Evolutionary conservation across 2,797 vertebrate species (phyloP), one percentile per base, ranked within the genome.

Genomic region (Trematomus bernacchii): DNA sequence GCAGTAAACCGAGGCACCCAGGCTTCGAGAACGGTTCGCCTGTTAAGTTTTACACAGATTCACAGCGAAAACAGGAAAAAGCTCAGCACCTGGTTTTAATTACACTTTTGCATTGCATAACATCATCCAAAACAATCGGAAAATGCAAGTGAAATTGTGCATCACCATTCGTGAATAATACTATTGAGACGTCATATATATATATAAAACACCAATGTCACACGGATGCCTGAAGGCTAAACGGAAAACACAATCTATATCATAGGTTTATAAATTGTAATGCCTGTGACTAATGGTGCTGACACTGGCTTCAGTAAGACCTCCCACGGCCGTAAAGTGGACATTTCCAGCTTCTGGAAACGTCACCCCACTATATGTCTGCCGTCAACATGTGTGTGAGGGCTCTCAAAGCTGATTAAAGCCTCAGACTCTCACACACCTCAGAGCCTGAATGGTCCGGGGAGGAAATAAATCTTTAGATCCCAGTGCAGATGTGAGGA

Each of bases 1-100:
- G 4, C 98, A 99, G 81, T 99, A 99, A 15, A 99, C 97, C 0
- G 98, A 96, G 11, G 98, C 98, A 44, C 98, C 98, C 65, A 99
- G 93, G 72, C 96, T 97, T 46, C 98, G 94, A 0, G 98, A 99
- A 64, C 97, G 96, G 84, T 99, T 98, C 2, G 98, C 98, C 98
- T 99, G 90, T 86, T 64, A 85, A 77, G 73, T 91, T 82, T 27
- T 69, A 50, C 76, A 86, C 58, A 90, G 64, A 90, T 68, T 82
- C 76, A 88, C 33, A 80, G 54, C 50, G 80, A 84, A 90, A 90
- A 89, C 83, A 91, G 71, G 78, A 91, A 85, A 72, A 79, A 23
- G 51, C 54, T 91, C 55, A 85, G 81, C 79, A 84, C 72, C 87
- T 94, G 88, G 85, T 15, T 83, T 77, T 67, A 83, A 89, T 92